phyloP scores from a whole-genome alignment of 1,140 invertebrate species.

The Oryzaephilus surinamensis region DNA sequence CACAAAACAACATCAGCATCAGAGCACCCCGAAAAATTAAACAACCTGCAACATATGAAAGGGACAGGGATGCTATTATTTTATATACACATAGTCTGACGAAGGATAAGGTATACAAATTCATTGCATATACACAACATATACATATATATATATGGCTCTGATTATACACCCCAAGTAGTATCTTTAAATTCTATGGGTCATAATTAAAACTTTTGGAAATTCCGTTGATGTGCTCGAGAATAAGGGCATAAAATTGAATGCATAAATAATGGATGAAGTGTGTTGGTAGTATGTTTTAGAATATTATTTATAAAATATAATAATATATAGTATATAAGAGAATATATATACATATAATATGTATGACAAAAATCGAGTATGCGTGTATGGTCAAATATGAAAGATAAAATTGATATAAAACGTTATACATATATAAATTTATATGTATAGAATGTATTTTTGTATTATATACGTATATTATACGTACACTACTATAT shows the following conservation, averaged over 20 bases:
- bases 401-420: too few species aligned
- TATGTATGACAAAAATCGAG: not conserved
- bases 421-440: not conserved
- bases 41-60: too few species aligned
- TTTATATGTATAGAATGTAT: too few species aligned
- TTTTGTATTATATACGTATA: too few species aligned
- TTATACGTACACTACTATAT: too few species aligned
- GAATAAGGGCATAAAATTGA: slow-evolving; percentile 18
- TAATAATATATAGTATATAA: not conserved
- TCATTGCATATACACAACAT: too few species aligned
- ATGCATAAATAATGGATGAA: slow-evolving; percentile 21
- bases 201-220: slow-evolving; percentile 24
- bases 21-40: too few species aligned
- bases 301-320: not conserved
- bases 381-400: not conserved
- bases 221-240: slow-evolving; percentile 21
- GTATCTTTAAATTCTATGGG: slow-evolving; percentile 16
- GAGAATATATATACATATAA: not conserved
- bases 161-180: slow-evolving; percentile 12
- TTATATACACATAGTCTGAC: too few species aligned
- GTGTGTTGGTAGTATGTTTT: not conserved
- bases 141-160: too few species aligned
- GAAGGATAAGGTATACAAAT: too few species aligned
- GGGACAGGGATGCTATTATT: too few species aligned
- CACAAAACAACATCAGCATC: too few species aligned